Evolutionary conservation across 2,797 vertebrate species (phyloP), one percentile per base, ranked within the genome.

Genomic region (Schizothorax lantsangensis): DNA sequence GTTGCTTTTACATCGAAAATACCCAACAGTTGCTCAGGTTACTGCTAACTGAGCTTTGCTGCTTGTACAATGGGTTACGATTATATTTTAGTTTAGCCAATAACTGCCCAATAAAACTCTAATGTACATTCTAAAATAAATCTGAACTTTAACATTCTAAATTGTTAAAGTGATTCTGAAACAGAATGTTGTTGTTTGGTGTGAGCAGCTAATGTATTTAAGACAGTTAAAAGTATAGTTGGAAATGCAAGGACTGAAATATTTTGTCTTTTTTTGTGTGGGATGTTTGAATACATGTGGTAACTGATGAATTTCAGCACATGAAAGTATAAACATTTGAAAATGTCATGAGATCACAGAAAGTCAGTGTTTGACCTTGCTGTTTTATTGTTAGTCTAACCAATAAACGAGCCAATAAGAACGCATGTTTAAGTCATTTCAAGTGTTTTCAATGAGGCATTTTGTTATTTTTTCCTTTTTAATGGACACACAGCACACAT

Each of bases 401-500:
- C 38, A 82, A 86, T 81, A 86, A 84, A 49, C 15, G 11, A 81
- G 79, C 72, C 79, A 71, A 87, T 84, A 78, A 80, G 66, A 79
- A 57, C 9, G 81, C 66, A 81, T 87, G 86, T 69, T 81, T 89
- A 77, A 73, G 38, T 59, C 49, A 89, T 89, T 82, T 86, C 74
- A 40, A 81, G 84, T 83, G 82, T 88, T 83, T 66, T 40, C 23
- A 73, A 85, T 74, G 73, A 69, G 83, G 77, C 81, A 82, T 84
- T 87, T 89, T 87, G 78, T 92, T 87, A 66, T 89, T 87, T 85
- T 91, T 86, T 84, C 23, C 84, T 84, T 77, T 89, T 89, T 88
- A 88, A 89, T 78, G 84, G 73, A 90, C 88, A 83, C 86, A 33
- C 12, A 59, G 84, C 86, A 75, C 81, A 87, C 49, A 79, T 73